Conservation (phyloP, 2,113 vertebrate species). For the Nothoprocta pentlandii region DNA sequence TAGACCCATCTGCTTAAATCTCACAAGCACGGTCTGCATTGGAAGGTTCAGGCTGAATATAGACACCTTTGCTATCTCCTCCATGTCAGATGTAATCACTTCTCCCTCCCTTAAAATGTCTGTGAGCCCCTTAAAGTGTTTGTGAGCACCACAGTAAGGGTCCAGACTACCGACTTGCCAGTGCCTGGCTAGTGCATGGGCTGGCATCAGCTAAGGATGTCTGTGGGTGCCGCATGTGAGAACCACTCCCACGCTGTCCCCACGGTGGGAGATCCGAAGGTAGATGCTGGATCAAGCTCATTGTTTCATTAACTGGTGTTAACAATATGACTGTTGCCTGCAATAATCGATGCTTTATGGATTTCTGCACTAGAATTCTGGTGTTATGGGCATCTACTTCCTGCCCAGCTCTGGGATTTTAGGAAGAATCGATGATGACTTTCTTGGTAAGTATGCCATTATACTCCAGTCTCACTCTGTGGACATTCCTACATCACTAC, state of each 20-base stretch:
- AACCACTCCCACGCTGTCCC: not conserved
- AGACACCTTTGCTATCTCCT: not conserved
- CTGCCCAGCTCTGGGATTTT: not conserved
- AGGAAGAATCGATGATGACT: not conserved
- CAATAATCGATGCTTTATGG: not conserved
- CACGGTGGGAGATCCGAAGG: not conserved
- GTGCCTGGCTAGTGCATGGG: accelerated
- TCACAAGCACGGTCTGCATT: accelerated
- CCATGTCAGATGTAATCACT: not conserved
- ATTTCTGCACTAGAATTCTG: not conserved
- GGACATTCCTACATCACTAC: not conserved
- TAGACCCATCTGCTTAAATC: not conserved
- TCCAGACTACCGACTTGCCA: not conserved
- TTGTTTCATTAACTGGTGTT: not conserved
- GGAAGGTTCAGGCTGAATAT: not conserved
- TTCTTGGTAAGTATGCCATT: not conserved
- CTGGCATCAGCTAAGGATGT: not conserved
- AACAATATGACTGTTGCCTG: not conserved
- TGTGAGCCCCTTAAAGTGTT: not conserved
- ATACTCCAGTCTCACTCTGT: not conserved
- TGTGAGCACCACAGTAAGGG: not conserved
- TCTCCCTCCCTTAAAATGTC: not conserved
- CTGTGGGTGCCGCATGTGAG: not conserved
- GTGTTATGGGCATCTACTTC: not conserved
- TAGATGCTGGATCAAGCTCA: not conserved